These are phyloP conservation scores for Sarcoramphus papa DNA, from an alignment of 2,797 vertebrate species.

Conservation along the genomic window DNA sequence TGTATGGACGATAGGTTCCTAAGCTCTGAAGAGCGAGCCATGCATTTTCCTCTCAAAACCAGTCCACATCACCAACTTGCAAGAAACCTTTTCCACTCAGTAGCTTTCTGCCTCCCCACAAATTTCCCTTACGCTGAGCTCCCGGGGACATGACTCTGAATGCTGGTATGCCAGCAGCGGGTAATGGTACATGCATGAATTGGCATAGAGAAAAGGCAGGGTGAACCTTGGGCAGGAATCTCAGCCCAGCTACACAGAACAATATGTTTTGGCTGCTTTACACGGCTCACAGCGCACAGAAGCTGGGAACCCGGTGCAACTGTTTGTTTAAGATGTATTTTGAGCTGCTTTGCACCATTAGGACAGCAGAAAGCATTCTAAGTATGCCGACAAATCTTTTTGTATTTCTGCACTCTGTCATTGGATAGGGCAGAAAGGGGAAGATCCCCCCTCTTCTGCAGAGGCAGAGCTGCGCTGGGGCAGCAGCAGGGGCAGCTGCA, in stretches of 20 bases:
- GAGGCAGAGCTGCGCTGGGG: no score
- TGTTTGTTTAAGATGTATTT: not conserved
- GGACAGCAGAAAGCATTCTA: not conserved
- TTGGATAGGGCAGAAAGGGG: not conserved
- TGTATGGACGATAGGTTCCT: not conserved
- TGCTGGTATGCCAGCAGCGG: not conserved
- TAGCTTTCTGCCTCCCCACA: not conserved
- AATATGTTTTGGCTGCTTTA: not conserved
- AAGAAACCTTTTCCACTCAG: not conserved
- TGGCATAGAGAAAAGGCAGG: not conserved
- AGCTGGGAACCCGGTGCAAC: accelerated
- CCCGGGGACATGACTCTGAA: accelerated
- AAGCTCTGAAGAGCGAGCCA: not conserved
- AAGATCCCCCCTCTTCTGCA: not conserved
- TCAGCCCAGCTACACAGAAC: not conserved
- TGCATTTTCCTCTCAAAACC: not conserved
- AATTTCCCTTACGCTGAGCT: not conserved
- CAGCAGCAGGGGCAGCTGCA: accelerated
- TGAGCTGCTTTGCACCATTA: not conserved
- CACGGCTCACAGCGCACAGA: accelerated
- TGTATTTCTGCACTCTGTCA: not conserved
- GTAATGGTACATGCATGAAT: not conserved
- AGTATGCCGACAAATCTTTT: not conserved
- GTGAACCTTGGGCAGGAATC: not conserved
- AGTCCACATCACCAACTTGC: not conserved